Base-by-base conservation (phyloP, 2,888 invertebrate species). In the Notodonta dromedarius region DNA sequence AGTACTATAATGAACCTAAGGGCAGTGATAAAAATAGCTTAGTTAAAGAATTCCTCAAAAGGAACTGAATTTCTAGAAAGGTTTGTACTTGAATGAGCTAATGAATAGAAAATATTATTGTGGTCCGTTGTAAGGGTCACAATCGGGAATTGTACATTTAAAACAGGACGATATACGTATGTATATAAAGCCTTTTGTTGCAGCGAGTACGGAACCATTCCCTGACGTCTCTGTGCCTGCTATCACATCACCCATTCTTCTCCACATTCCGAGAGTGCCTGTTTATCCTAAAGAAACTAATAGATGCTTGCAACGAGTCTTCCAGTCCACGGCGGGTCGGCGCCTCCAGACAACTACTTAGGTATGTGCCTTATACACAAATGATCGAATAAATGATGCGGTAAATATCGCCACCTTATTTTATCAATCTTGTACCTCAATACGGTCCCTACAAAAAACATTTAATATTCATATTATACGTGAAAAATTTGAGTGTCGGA, bases 161-260 rank as follows among this genome's bases (percentile, higher is more conserved):
- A n/a, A n/a, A 5, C 12, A 44, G 11, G n/a, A 5, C n/a, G 5
- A n/a, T 51, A 51, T 46, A n/a, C 11, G 2, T 35, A 35, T 35
- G 1, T 7, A 40, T 12, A 5, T 32, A 24, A 51, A 11, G 32
- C 24, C 56, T 39, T 73, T 83, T 82, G 73, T 94, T 94, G 52
- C 95, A 97, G 95, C 95, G 97, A 78, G 94, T 97, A 73, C 95
- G 98, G 77, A 98, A 98, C 90, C 98, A 98, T 89, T 98, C 99
- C 13, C 93, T 99, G 74, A 99, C 99, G 50, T 99, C 99, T 57
- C 94, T 99, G 62, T 99, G 99, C 93, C 96, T 99, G 75, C 95
- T 99, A 62, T 99, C 99, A 67, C 99, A 99, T 94, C 99, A 99
- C 94, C 99, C 99, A 48, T 99, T 99, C 94, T 99, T 99, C 93